Evolutionary conservation across 1,140 invertebrate species (phyloP), one percentile per base, ranked within the genome.

Genomic region (Drosophila prosaltans): DNA sequence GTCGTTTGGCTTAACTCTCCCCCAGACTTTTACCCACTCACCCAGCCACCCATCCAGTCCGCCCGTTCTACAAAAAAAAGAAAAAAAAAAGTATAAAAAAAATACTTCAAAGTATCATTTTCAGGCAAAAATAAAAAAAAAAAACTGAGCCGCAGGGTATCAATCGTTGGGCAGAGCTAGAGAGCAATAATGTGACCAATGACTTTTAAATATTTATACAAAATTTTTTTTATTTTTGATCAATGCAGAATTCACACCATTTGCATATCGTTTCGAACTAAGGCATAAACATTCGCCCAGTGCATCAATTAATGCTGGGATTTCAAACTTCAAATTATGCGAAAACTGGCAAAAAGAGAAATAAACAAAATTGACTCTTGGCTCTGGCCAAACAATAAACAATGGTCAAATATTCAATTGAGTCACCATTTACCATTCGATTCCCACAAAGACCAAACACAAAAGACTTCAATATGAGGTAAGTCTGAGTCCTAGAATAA

Each of bases 51-150:
- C 41, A 43, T 2, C 2, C 6, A 51, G 32, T 36, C 1, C 8
- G 7, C 45, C 21, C 21, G 1, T 7, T 45, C 16, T 2, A 45
- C 16, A 1, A 16, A n/a, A 45, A 7, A 45, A 16, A 45, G 0
- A 16, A n/a, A 45, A 7, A 45, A 16, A 45, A 2, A 45, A 73
- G 69, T 21, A 39, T 36, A 11, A 36, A 39, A 43, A 54, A 39
- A 70, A 83, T 11, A 78, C 76, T 78, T 80, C 66, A 86, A 80
- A 88, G 83, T 72, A 89, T 78, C 80, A 67, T 83, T 83, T 83
- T 74, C 80, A 83, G n/a, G 3, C 1, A 43, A n/a, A n/a, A n/a
- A 21, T 5, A 10, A 51, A 24, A 51, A 9, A 1, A 21, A 48
- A 8, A 10, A 24, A 51, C 24, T 1, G 8, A 51, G 45, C 45